Conservation (phyloP, 2,797 vertebrate genomes). For the Microctenopoma steveboyesi region DNA sequence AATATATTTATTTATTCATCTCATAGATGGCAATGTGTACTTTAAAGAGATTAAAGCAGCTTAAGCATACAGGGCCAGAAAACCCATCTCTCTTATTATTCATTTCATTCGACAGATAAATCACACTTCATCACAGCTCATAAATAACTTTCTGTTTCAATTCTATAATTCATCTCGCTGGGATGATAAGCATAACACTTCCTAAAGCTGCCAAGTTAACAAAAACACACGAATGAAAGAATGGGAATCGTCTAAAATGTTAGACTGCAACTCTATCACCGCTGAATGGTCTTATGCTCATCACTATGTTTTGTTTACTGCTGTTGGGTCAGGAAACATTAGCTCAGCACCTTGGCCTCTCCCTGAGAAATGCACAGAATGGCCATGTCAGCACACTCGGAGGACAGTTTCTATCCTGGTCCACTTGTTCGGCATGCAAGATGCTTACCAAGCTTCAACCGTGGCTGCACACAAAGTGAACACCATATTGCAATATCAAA, state of each 20-base stretch:
- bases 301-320: slow-evolving; percentile 52
- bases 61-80: slow-evolving; percentile 16
- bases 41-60: slow-evolving; percentile 21
- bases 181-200: slow-evolving; percentile 12
- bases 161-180: slow-evolving; percentile 34
- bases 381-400: slow-evolving; percentile 63
- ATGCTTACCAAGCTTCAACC: slow-evolving; percentile 25
- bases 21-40: slow-evolving; percentile 15
- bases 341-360: slow-evolving; percentile 71
- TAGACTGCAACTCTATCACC: background rate
- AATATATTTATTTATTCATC: slow-evolving; percentile 39
- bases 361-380: slow-evolving; percentile 60
- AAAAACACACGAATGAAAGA: slow-evolving; percentile 20
- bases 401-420: slow-evolving; percentile 45
- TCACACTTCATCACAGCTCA: slow-evolving; percentile 45
- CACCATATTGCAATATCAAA: background rate
- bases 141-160: slow-evolving; percentile 39
- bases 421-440: slow-evolving; percentile 51
- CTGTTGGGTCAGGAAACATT: slow-evolving; percentile 63
- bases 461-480: slow-evolving; percentile 5
- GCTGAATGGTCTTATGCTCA: slow-evolving; percentile 29
- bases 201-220: slow-evolving; percentile 8
- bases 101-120: slow-evolving; percentile 35
- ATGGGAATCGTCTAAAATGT: slow-evolving; percentile 26
- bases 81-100: slow-evolving; percentile 34